Evolutionary conservation across 2,888 invertebrate species (phyloP), one percentile per base, ranked within the genome.

Genomic region (Chrysotoxum bicinctum): DNA sequence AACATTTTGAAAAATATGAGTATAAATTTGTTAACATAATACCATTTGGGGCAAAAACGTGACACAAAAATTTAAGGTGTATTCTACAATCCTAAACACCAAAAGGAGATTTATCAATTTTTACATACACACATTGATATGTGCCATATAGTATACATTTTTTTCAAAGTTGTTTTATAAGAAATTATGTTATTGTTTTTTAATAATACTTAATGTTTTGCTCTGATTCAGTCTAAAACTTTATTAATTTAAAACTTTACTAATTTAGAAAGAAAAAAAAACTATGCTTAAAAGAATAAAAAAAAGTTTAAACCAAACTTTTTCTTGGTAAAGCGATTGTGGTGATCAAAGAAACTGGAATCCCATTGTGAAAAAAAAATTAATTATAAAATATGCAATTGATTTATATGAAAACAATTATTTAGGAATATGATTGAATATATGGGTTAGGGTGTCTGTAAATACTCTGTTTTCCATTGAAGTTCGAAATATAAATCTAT

Each of bases 141-240:
- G 62, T 77, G 56, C 50, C 4, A 58, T 37, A 58, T n/a, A n/a
- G n/a, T n/a, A 64, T 74, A 48, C 40, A 58, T 54, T 64, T 21
- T 35, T 12, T 35, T 35, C 10, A 43, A 43, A 16, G 43, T 35
- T 2, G 16, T 50, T 66, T 78, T 58, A 83, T 84, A 74, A 75
- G 78, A 79, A 40, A 64, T 43, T 40, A 50, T 37, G 2, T 50
- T 54, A 58, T 37, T 50, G 77, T 48, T 21, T 62, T 60, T 72
- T 35, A 4, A 37, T 78, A 79, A 60, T 76, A 79, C 70, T 79
- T 75, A 32, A 60, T 10, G 69, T 78, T 83, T 74, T 54, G 62
- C 62, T 72, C 64, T 68, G 66, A 76, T 80, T 84, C 84, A 84
- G 84, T 84, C 84, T 84, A 84, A 66, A 66, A 72, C 62, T 70